These are phyloP conservation scores for Psettodes erumei DNA, from an alignment of 2,113 vertebrate genomes.

Conservation along the genomic window DNA sequence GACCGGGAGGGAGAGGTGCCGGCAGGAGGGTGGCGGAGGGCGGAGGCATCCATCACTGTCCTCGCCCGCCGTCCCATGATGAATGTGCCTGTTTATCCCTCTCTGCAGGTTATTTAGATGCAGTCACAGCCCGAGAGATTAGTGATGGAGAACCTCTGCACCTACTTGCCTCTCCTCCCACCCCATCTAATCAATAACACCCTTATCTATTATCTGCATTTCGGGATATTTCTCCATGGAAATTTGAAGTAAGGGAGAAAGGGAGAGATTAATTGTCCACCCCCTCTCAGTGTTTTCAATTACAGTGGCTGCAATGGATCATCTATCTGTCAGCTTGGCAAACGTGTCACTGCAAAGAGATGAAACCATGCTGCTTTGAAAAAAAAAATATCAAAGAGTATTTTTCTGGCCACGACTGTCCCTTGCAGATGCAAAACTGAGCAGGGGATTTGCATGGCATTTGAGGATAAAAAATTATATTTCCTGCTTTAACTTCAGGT, in stretches of 20 bases:
- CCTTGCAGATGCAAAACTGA: conserved; percentile 41
- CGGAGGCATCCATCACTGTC: conserved; percentile 78
- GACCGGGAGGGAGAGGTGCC: conserved; percentile 63
- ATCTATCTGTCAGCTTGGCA: conserved; percentile 65
- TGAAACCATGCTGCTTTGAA: conserved; percentile 44
- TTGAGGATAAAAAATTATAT: conserved; percentile 49
- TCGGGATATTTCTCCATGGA: conserved; percentile 64
- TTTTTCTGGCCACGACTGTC: conserved; percentile 36
- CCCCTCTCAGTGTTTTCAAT: conserved; percentile 73
- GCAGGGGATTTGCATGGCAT: conserved; percentile 41
- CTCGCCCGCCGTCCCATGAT: conserved; percentile 66
- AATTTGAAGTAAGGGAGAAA: conserved; percentile 56
- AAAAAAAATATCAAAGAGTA: conserved; percentile 47
- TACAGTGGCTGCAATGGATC: conserved; percentile 72
- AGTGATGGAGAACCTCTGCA: conserved; percentile 78
- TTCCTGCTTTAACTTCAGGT: conserved; percentile 51
- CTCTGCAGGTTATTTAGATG: conserved; percentile 83
- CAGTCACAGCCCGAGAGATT: conserved; percentile 77
- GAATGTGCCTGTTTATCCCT: conserved; percentile 81
- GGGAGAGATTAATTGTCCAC: conserved; percentile 72
- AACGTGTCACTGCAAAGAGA: conserved; percentile 58
- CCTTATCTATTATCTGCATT: conserved; percentile 76
- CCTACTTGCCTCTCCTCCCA: conserved; percentile 66
- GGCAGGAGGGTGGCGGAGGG: conserved; percentile 47
- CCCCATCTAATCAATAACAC: conserved; percentile 73